These are phyloP conservation scores for Pristionchus mayeri DNA, from an alignment of 2,888 invertebrate genomes.

Conservation along the genomic window DNA sequence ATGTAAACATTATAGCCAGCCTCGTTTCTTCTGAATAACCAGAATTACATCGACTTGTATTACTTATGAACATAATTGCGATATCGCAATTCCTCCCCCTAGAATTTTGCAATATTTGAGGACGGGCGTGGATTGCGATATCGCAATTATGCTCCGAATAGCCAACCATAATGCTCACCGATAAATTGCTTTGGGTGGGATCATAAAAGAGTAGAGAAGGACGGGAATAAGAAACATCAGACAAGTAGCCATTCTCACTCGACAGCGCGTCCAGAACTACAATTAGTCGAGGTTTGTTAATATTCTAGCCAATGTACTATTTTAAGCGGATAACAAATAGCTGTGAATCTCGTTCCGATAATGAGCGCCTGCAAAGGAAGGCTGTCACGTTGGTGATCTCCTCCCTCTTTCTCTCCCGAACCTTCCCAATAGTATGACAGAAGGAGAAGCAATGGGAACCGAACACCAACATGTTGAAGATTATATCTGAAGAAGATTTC, in stretches of 20 bases:
- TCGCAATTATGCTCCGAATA: too few species aligned
- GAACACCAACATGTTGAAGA: neutral
- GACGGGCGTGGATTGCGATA: too few species aligned
- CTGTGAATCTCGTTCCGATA: neutral
- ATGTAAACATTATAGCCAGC: neutral
- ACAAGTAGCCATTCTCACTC: neutral
- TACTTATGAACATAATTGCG: neutral
- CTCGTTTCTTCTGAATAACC: neutral
- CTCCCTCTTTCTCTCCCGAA: too few species aligned
- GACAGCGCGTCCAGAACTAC: neutral
- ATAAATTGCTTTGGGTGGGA: neutral
- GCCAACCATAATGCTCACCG: too few species aligned
- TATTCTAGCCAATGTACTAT: neutral
- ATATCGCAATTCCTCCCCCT: too few species aligned
- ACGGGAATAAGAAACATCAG: neutral
- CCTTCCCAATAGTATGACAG: neutral
- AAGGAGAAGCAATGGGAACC: neutral
- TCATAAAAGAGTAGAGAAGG: neutral
- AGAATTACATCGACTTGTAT: neutral
- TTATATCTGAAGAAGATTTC: neutral
- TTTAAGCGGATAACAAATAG: neutral
- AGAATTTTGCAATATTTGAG: too few species aligned
- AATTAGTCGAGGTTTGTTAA: neutral
- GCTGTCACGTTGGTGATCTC: too few species aligned
- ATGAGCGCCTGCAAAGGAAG: neutral